These are phyloP conservation scores for Serilophus lunatus DNA, from an alignment of 2,113 vertebrate genomes.

Conservation along the genomic window DNA sequence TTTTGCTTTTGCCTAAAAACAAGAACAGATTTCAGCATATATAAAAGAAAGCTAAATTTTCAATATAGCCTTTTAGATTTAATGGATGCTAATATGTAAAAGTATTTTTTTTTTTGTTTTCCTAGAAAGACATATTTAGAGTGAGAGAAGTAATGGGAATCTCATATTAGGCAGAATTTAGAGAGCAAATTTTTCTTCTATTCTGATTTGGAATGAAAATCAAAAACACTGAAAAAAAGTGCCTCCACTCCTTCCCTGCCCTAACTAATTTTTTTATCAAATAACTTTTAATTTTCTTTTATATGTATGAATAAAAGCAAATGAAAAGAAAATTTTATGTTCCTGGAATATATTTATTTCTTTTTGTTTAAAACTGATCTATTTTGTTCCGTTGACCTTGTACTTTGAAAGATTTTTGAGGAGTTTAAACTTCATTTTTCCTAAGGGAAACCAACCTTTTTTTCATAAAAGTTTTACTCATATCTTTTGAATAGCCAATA, in stretches of 20 bases:
- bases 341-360: neutral
- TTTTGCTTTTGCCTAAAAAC: neutral
- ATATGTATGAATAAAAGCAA: neutral
- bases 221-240: neutral
- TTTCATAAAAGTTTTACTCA: neutral
- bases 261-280: neutral
- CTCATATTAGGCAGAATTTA: neutral
- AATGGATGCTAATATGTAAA: neutral
- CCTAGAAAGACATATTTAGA: neutral
- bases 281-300: neutral
- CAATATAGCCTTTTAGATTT: neutral
- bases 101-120: neutral
- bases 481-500: neutral
- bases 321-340: neutral
- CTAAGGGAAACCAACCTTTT: neutral
- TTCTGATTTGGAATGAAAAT: neutral
- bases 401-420: neutral
- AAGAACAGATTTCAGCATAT: neutral
- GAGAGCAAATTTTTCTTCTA: neutral
- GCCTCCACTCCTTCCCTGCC: rapidly evolving
- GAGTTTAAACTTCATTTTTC: neutral
- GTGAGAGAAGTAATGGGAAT: neutral
- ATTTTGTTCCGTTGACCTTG: neutral
- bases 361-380: neutral
- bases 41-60: neutral